phyloP scores from a whole-genome alignment of 2,797 vertebrate genomes.

The Catamblyrhynchus diadema region DNA sequence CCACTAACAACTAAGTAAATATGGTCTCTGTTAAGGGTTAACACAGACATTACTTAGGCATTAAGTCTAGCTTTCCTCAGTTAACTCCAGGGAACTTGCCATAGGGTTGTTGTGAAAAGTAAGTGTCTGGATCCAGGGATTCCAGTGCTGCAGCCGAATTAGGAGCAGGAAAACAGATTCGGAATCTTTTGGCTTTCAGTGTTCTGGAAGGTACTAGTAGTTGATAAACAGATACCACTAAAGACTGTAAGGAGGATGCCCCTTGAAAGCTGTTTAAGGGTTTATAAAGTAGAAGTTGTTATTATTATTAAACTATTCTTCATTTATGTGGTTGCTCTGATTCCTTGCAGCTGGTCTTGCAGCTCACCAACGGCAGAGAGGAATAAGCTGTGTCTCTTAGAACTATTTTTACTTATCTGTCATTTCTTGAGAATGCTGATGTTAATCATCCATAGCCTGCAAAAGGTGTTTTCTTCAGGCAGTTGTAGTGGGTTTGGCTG shows the following conservation, averaged over 20 bases:
- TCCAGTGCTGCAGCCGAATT: fast-evolving
- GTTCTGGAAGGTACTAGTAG: neutral
- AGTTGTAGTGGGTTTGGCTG: neutral
- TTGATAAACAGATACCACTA: neutral
- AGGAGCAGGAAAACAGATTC: neutral
- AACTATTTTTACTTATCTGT: neutral
- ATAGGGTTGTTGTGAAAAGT: neutral
- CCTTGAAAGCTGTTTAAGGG: neutral
- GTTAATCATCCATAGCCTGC: neutral
- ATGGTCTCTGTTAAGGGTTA: neutral
- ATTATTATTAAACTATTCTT: neutral
- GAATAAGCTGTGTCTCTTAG: neutral
- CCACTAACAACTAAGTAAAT: neutral
- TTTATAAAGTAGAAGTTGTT: neutral
- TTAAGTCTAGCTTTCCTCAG: neutral
- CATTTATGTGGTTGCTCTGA: neutral
- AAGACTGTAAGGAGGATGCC: neutral
- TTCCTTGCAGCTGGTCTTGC: neutral
- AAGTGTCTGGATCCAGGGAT: neutral
- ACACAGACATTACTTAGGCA: neutral
- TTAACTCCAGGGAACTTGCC: neutral
- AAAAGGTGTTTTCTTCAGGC: neutral
- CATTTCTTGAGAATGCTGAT: neutral
- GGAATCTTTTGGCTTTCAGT: neutral
- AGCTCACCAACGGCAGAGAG: neutral